Base-by-base conservation (phyloP, 2,888 invertebrate species). In the Epsilonema sp. region DNA sequence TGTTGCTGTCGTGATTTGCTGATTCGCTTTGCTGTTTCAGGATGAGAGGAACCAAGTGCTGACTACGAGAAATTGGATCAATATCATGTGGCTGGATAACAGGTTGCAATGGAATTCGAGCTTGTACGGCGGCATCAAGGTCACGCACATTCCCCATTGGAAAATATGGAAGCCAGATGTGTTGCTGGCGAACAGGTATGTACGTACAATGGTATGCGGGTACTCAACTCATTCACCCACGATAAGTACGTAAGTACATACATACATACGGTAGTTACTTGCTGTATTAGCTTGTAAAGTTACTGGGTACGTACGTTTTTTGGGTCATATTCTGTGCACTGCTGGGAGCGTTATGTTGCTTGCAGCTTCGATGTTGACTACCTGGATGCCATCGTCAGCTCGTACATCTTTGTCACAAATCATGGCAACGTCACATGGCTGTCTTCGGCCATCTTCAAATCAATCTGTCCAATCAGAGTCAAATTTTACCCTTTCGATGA, bases 341-440 rank as follows among this genome's bases (percentile, higher is more conserved):
- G n/a, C n/a, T n/a, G n/a, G n/a, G n/a, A n/a, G n/a, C n/a, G n/a
- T n/a, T n/a, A n/a, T n/a, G n/a, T n/a, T n/a, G n/a, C n/a, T n/a
- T n/a, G n/a, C n/a, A n/a, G n/a, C n/a, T n/a, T n/a, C n/a, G n/a
- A n/a, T n/a, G n/a, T n/a, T 3, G 65, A 66, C 49, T 67, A 67
- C 53, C 63, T 65, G 51, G 61, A 62, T 22, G 67, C 67, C 26
- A 58, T 69, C 43, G 54, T 73, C 49, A 71, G 71, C 53, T 73
- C 74, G 16, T 74, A 74, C 58, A 67, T 73, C 45, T 73, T 73
- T 55, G 71, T 72, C 25, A 66, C 67, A 19, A 60, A 63, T 42
- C 68, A 70, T 50, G 74, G 74, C 25, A 73, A 73, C 55, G 67
- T 74, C 46, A 74, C 74, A 37, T 74, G 73, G 73, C 58, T 74